These are phyloP conservation scores for Lamellibrachia columna DNA, from an alignment of 2,888 invertebrate species.

Conservation along the genomic window DNA sequence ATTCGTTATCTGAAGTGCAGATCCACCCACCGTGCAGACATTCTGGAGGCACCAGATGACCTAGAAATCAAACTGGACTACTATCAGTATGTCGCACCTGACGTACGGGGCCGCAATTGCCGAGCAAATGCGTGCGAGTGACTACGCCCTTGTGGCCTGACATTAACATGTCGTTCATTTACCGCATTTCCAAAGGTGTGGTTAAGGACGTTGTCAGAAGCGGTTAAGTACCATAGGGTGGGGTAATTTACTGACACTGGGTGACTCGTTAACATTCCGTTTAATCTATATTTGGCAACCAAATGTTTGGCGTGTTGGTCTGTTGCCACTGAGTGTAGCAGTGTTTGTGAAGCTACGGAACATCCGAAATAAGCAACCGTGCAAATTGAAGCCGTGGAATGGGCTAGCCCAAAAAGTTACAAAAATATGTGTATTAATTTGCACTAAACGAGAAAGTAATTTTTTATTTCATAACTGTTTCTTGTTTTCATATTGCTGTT, in stretches of 20 bases:
- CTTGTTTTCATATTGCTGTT: too few species aligned
- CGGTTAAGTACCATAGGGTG: not conserved
- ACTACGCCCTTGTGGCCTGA: not conserved
- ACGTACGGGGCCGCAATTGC: not conserved
- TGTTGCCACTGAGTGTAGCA: not conserved
- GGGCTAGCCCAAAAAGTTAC: not conserved
- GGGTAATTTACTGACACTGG: not conserved
- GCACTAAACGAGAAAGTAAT: not conserved
- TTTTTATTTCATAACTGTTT: not conserved
- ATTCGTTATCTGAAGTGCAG: too few species aligned
- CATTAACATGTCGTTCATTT: not conserved
- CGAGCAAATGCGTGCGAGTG: not conserved
- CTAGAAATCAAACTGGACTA: too few species aligned
- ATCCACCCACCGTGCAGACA: too few species aligned
- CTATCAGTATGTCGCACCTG: not conserved
- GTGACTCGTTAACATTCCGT: not conserved
- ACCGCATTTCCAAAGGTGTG: not conserved
- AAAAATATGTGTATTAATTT: not conserved
- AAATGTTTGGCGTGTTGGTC: not conserved
- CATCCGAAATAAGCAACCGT: not conserved
- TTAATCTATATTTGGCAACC: not conserved
- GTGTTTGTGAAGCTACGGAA: not conserved
- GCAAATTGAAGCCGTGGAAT: not conserved
- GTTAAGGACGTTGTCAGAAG: not conserved
- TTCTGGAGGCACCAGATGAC: too few species aligned